Base-by-base conservation (phyloP, 2,113 vertebrate genomes). In the Heterocephalus glaber region DNA sequence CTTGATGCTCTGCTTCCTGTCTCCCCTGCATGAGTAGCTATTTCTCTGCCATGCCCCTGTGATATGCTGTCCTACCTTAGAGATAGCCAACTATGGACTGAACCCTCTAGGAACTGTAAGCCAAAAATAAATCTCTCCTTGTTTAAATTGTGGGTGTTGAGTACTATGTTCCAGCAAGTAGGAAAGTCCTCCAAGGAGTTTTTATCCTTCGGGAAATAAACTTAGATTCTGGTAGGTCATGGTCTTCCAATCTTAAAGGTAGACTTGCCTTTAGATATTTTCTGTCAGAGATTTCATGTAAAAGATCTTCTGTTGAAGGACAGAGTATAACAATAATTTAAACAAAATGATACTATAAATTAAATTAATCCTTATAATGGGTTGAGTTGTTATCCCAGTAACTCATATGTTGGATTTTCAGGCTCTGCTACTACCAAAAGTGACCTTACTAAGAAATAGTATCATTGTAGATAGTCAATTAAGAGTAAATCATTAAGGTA, bases 191-290 rank as follows among this genome's bases (percentile, higher is more conserved):
- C 10, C 33, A 9, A 6, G 24, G 52, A 61, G 41, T 4, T 92
- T 89, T 95, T 74, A 83, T 52, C 35, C 7, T 89, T 4, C 44
- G 22, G 16, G 52, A 82, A 90, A 86, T 79, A 93, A 77, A 92
- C 47, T 52, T 66, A 60, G 52, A 26, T 3, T 38, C 14, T 80
- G 19, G 30, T 49, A 56, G 24, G 61, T 95, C n/a, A 47, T 63
- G 49, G 30, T 44, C 41, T 86, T 83, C 83, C 54, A 74, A 52
- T 60, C 22, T 54, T 66, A 49, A 93, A 83, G n/a, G 17, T 24
- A 2, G 5, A 14, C 12, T 1, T 76, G 7, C 20, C 38, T 93
- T 35, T 61, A 63, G 33, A 70, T 4, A 68, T 79, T 74, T 79
- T 72, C 8, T 66, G 49, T 44, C 20, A 68, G 35, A 56, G 13